Evolutionary conservation across 2,888 invertebrate genomes (phyloP), one percentile per base, ranked within the genome.

Genomic region (Ctenicera cuprea): DNA sequence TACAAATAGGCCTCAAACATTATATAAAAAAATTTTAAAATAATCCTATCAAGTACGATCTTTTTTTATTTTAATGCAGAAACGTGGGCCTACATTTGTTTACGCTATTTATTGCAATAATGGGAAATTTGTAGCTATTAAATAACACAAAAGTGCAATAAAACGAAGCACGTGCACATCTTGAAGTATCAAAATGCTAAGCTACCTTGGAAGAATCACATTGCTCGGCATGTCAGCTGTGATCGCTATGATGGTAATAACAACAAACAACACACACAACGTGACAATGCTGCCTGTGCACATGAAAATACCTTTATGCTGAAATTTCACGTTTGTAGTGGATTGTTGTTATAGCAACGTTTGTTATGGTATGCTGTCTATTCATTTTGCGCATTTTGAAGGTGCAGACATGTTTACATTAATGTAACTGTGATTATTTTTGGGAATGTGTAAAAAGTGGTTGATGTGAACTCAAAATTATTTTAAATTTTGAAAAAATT

Each of bases 291-390:
- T n/a, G n/a, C 62, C 62, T 62, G 62, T 41, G 20, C 41, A 20
- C 61, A 7, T 18, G 12, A 22, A 20, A 61, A 61, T 20, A 12
- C 22, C 43, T 20, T 48, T 41, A 18, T 45, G 43, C 22, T 59
- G 50, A 20, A 66, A 72, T 66, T 72, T 59, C 71, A 72, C 38
- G 71, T 72, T 71, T 72, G 64, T 59, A 66, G 22, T 38, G 66
- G 20, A 66, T n/a, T 22, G 71, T 66, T 52, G 66, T 50, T 61
- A 66, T 71, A 41, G 71, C 59, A 72, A 72, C 71, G 22, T 26
- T 43, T 63, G 43, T 63, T 38, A 7, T 59, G 38, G 38, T 18
- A 38, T 18, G 38, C 38, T 57, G 11, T 26, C 5, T 52, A 26
- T 18, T 45, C 14, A 54, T 54, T 26, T 33, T 30, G 14, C 54